Conservation (phyloP, 2,888 invertebrate species). For the Altica lythri region DNA sequence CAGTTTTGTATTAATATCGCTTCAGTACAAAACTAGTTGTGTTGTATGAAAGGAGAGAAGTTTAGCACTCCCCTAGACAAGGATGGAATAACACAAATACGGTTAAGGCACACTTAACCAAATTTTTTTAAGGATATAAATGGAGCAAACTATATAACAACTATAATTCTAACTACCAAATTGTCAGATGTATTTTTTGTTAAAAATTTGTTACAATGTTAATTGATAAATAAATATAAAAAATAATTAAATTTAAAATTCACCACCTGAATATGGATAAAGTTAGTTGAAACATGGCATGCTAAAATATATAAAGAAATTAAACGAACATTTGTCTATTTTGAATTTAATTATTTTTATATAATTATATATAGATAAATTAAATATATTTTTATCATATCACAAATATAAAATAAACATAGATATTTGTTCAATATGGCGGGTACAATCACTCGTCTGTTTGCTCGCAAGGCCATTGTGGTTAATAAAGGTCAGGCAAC, state of each 20-base stretch:
- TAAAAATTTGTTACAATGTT: too few species aligned
- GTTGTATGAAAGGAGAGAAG: constrained; percentile 98
- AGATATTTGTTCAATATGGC: background rate
- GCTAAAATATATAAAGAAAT: too few species aligned
- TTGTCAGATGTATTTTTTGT: too few species aligned
- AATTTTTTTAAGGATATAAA: constrained; percentile 55
- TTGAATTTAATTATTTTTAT: too few species aligned
- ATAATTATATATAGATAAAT: too few species aligned
- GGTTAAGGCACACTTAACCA: constrained; percentile 61
- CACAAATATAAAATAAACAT: background rate
- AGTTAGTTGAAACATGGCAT: too few species aligned
- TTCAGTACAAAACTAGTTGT: constrained; percentile 55
- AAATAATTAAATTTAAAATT: too few species aligned
- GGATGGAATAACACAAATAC: constrained; percentile 76
- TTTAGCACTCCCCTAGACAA: constrained; percentile 97
- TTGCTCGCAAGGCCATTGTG: background rate
- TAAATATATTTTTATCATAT: background rate
- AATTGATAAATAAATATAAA: too few species aligned
- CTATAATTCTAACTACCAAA: too few species aligned
- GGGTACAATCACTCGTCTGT: background rate
- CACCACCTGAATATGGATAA: too few species aligned
- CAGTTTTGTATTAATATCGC: constrained; percentile 20
- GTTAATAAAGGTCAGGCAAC: background rate
- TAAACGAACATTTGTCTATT: too few species aligned
- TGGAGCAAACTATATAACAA: too few species aligned